A percentile compares a stretch with the other conserved stretches of the same genome.
Evolutionary conservation across 2,888 invertebrate genomes (phyloP).

Genomic region (Glaucopsyche alexis): DNA sequence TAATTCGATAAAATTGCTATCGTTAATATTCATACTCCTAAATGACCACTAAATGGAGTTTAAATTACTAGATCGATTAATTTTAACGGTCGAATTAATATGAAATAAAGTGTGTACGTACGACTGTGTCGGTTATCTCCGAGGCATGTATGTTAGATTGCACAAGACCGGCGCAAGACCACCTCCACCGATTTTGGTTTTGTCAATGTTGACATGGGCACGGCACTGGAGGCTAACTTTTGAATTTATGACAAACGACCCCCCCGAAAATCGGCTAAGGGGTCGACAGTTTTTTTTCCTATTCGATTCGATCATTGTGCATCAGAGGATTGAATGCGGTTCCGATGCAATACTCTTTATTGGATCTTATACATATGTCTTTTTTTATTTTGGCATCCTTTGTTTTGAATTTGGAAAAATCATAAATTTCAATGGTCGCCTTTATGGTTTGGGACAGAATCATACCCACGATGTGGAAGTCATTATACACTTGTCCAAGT

Average conservation of each 20-base stretch:
- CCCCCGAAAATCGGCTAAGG: not conserved
- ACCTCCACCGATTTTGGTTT: conserved; percentile 24
- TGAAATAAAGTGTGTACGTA: not conserved
- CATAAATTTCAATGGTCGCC: not conserved
- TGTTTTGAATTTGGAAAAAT: not conserved
- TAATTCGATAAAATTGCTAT: not conserved
- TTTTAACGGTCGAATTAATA: not conserved
- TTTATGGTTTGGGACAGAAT: not conserved
- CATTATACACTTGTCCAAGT: not conserved
- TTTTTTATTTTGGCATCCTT: not conserved
- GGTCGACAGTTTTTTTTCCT: not conserved
- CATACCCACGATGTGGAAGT: not conserved
- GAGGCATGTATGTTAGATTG: conserved; percentile 13
- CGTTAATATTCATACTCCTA: conserved; percentile 9
- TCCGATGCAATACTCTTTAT: not conserved
- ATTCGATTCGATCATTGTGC: not conserved
- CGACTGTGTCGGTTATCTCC: conserved; percentile 17
- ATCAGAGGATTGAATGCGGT: not conserved
- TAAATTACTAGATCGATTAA: conserved; percentile 11
- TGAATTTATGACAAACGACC: not conserved
- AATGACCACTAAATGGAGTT: conserved; percentile 22
- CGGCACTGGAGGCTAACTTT: not conserved
- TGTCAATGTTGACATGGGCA: not conserved
- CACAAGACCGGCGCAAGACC: conserved; percentile 12
- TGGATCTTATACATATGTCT: not conserved